Evolutionary conservation across 2,113 vertebrate species (phyloP).

Genomic region (Bothrops jararaca): DNA sequence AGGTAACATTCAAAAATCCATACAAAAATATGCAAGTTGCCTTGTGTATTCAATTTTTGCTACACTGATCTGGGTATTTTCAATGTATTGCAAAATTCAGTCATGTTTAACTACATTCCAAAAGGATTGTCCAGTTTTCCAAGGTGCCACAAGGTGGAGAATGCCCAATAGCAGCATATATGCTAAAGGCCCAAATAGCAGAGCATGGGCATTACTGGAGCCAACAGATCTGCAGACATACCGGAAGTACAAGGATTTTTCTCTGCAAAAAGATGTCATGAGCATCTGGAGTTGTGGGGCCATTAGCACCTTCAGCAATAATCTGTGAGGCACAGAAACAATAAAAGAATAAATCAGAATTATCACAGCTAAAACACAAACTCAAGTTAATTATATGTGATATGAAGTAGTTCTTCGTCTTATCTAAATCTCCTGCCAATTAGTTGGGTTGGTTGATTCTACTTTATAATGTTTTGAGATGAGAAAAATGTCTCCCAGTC

Average conservation of each 20-base stretch:
- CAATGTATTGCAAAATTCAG: not conserved
- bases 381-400: not conserved
- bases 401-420: not conserved
- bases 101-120: not conserved
- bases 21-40: not conserved
- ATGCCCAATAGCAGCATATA: not conserved
- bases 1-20: not conserved
- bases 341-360: not conserved
- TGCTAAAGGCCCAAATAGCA: fast-evolving
- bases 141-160: not conserved
- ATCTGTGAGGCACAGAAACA: conserved; percentile 67
- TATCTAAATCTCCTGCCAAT: not conserved
- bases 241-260: conserved; percentile 87
- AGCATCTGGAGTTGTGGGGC: conserved; percentile 83
- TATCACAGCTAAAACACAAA: not conserved
- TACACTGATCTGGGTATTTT: no score
- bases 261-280: conserved; percentile 86
- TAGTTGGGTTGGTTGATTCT: not conserved
- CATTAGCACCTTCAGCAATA: conserved; percentile 86
- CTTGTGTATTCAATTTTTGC: not conserved
- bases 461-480: not conserved
- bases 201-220: not conserved
- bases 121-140: not conserved
- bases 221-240: conserved; percentile 51
- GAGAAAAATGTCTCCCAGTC: not conserved